These are phyloP conservation scores for Zaprionus gabonicus DNA, from an alignment of 1,140 invertebrate genomes.

Conservation along the genomic window DNA sequence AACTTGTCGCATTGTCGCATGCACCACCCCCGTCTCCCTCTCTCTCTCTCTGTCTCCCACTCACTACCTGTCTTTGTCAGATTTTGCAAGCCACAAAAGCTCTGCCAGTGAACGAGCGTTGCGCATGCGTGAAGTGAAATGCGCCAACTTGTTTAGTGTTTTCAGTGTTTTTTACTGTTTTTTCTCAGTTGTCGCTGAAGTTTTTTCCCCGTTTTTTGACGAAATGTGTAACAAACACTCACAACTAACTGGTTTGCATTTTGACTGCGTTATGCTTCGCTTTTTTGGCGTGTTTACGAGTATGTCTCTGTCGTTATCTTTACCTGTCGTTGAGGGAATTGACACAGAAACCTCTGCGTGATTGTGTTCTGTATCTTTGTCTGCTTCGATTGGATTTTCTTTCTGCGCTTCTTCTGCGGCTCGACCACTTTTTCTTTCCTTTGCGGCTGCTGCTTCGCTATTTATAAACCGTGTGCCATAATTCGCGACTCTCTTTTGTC, in stretches of 20 bases:
- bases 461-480: constrained; percentile 70
- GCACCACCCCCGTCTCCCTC: not conserved
- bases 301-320: constrained; percentile 5
- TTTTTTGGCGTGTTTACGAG: constrained; percentile 10
- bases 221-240: constrained; percentile 68
- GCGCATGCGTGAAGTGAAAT: constrained; percentile 77
- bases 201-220: constrained; percentile 45
- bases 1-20: constrained; percentile 9
- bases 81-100: constrained; percentile 55
- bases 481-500: constrained; percentile 57
- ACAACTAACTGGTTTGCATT: constrained; percentile 60
- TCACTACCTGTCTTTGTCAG: not conserved
- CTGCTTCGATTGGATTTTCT: constrained; percentile 8
- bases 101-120: constrained; percentile 6
- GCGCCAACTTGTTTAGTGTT: constrained; percentile 60
- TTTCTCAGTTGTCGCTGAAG: constrained; percentile 16
- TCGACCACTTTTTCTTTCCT: constrained; percentile 66
- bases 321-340: constrained; percentile 38
- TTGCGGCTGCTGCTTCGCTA: constrained; percentile 29
- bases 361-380: not conserved
- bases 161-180: not conserved
- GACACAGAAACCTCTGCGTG: constrained; percentile 15
- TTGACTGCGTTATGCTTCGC: constrained; percentile 19
- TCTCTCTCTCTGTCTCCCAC: not conserved
- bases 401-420: constrained; percentile 22